Evolutionary conservation across 2,797 vertebrate genomes (phyloP).

Genomic region (Betta splendens): DNA sequence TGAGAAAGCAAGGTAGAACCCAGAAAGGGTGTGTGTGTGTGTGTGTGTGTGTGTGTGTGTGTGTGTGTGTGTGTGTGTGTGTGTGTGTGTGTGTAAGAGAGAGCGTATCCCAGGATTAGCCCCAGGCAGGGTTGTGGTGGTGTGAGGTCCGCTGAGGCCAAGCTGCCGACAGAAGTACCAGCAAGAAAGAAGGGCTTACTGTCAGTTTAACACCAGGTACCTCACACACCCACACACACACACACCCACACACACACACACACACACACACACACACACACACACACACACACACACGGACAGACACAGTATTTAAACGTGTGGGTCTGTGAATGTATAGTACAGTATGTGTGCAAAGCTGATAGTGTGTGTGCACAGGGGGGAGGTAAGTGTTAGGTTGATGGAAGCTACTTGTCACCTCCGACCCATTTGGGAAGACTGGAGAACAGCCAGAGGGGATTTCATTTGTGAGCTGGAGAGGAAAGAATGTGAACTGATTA

Average conservation of each 20-base stretch:
- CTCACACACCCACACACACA: neutral
- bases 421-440: constrained; percentile 59
- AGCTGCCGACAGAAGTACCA: constrained; percentile 40
- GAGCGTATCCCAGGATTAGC: constrained; percentile 32
- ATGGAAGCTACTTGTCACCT: constrained; percentile 69
- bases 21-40: too few species aligned
- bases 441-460: constrained; percentile 62
- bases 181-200: constrained; percentile 47
- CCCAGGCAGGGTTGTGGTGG: constrained; percentile 42
- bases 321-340: constrained; percentile 3
- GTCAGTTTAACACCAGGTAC: constrained; percentile 59
- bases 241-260: constrained; percentile 5
- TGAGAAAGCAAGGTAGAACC: constrained; percentile 9
- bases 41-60: neutral
- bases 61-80: neutral
- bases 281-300: constrained; percentile 8
- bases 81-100: neutral
- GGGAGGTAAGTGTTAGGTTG: constrained; percentile 53
- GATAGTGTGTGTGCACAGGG: constrained; percentile 6
- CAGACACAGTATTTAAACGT: neutral
- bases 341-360: constrained; percentile 8
- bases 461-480: constrained; percentile 64
- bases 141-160: constrained; percentile 51
- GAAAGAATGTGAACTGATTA: neutral
- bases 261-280: constrained; percentile 10